Base-by-base conservation (phyloP, 2,797 vertebrate genomes). In the Cygnus olor region DNA sequence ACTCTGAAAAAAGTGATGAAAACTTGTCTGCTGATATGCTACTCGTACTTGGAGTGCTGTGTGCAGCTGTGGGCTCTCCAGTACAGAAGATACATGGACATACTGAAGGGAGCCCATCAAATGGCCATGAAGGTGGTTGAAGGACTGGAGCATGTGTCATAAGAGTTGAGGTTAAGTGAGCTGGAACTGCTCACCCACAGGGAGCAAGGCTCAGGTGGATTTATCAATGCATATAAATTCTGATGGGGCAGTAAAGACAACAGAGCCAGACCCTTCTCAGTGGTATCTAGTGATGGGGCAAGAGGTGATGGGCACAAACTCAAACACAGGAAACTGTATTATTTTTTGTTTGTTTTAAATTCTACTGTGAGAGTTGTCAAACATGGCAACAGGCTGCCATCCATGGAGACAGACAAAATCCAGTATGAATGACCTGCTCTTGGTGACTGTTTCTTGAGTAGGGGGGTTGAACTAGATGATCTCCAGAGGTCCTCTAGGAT, bases 351-450 rank as follows among this genome's bases (percentile, higher is more conserved):
- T 54, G 3, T 21, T 27, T 22, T 30, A 42, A 65, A 51, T 40
- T 21, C 34, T 16, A 2, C 40, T 44, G 3, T 22, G 13, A 32
- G 25, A 45, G 7, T 20, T 22, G 17, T 36, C 47, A 74, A 60
- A 27, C 15, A 79, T 1, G 7, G 19, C 42, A 44, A n/a, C 4
- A 7, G 16, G 11, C 3, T 11, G 6, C 17, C 28, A 12, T 12
- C 34, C 20, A 25, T 32, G 5, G 34, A 66, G 54, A 57, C 25
- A 10, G 20, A 6, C 20, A 60, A 28, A 64, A 11, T 1, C 17
- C 2, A 3, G 10, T 54, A 20, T 38, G 20, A 45, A 24, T 12
- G 30, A 54, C 25, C 36, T 47, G 30, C 21, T 45, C 16, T 10
- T 30, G 19, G 17, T 11, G 32, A 36, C 5, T 47, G 3, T 9